Evolutionary conservation across 2,888 invertebrate genomes (phyloP), one percentile per base, ranked within the genome.

Genomic region (Drosophila affinis): DNA sequence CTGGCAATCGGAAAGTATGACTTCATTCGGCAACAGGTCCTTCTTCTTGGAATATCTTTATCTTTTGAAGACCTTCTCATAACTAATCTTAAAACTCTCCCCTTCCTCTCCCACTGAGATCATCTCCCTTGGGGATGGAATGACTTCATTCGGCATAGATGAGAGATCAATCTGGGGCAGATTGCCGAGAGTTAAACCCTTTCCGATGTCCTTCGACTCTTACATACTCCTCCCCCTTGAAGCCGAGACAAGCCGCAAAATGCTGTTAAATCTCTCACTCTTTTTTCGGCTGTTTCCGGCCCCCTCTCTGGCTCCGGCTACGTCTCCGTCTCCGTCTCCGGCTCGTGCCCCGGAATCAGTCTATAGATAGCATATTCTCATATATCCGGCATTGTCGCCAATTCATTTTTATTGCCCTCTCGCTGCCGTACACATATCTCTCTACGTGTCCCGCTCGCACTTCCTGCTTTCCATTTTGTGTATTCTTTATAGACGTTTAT

Each of bases 401-500:
- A 85, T 85, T 87, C 84, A 60, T 70, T 85, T 87, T 88, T 88
- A 87, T 87, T 79, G 85, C 87, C 74, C 53, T 24, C n/a, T 14
- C 14, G 65, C 65, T 54, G 29, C 32, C 44, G 24, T 53, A 29
- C 9, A 29, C 9, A 32, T 12, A 34, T 34, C 12, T 34, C 34
- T 12, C 12, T 5, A 12, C 32, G 10, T 10, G 29, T 32, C 10
- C 32, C 10, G 9, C 46, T 46, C 10, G 18, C 46, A n/a, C 46
- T 5, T 5, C 2, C 10, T 3, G 10, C 10, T 10, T 9, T 9
- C 21, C 39, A 18, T 44, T 62, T 49, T 54, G 29, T 54, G 49
- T 55, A 49, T 68, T 75, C 85, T 87, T 88, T 87, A 88, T 88
- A 73, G 87, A 81, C 84, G 82, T 88, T 87, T 88, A 87, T 87